Percentiles rank a stretch among this genome's conserved stretches.
Conservation (phyloP, 92 coral and sea anemone genomes). For the Montipora capitata region DNA sequence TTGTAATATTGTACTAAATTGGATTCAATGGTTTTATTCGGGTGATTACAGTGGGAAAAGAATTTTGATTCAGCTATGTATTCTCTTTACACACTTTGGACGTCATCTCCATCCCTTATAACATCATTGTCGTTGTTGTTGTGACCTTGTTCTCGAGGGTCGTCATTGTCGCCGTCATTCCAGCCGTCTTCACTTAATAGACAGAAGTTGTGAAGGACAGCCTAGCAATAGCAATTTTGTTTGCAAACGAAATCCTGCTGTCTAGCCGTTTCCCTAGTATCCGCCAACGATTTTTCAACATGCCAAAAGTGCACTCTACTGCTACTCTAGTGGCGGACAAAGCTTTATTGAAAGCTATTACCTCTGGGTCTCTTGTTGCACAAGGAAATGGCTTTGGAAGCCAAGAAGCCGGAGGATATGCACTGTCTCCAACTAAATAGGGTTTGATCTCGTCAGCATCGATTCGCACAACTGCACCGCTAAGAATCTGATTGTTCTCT, state of each 20-base stretch:
- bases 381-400: too few relatives aligned
- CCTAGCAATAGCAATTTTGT: conserved; percentile 38
- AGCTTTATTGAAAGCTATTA: too few relatives aligned
- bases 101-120: conserved; percentile 58
- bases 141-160: conserved; percentile 36
- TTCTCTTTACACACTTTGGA: conserved; percentile 50
- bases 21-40: not conserved
- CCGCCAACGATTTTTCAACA: not conserved
- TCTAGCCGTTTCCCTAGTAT: not conserved
- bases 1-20: not conserved
- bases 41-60: not conserved
- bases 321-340: too few relatives aligned
- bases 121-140: conserved; percentile 47
- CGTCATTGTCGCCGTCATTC: conserved; percentile 36
- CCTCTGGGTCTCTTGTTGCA: too few relatives aligned
- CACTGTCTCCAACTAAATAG: too few relatives aligned
- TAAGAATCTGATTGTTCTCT: too few relatives aligned
- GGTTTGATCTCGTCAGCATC: too few relatives aligned
- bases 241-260: not conserved
- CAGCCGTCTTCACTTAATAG: conserved; percentile 34
- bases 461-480: too few relatives aligned
- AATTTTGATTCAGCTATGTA: conserved; percentile 32
- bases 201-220: conserved; percentile 50
- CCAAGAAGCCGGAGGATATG: too few relatives aligned
- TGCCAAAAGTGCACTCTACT: not conserved